Evolutionary conservation across 2,113 vertebrate genomes (phyloP), one percentile per base, ranked within the genome.

Genomic region (Nothocercus julius): DNA sequence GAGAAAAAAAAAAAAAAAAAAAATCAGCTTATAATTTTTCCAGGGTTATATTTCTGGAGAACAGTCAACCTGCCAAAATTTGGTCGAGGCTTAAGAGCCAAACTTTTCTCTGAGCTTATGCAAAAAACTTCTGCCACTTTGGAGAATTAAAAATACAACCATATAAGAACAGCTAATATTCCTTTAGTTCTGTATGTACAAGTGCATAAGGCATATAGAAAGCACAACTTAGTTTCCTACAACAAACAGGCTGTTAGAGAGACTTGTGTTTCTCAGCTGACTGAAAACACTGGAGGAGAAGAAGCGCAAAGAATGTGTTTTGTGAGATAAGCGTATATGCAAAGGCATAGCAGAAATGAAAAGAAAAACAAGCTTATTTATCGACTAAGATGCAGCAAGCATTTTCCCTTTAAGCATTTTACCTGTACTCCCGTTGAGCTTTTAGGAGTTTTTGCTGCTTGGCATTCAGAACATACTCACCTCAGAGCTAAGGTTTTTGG

Each of bases 41-140:
- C 93, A 96, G 83, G 94, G 58, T 25, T 81, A 1, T 86, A 92
- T 83, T 91, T 95, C 91, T 95, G 89, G 69, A 94, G 79, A 75
- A 63, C 5, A 68, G 68, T 90, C 70, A 93, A 53, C 21, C 82
- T 76, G 70, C 54, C 78, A 76, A 77, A 77, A 63, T 93, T 85
- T 70, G 74, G n/a, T 21, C 32, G 82, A 86, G 61, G 42, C 16
- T 42, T n/a, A 56, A 8, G 51, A 87, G 89, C 66, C 85, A 95
- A 94, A 68, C 61, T 87, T 88, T 94, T 86, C 82, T 91, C 85
- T 73, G 91, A 47, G 34, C 62, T 90, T 78, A 84, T 40, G 89
- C 82, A 56, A 91, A 91, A 88, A 67, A 16, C 30, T 70, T 47
- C 70, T 78, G 59, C 72, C 85, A 64, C 81, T 95, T 89, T 67